Base-by-base conservation (phyloP, 2,797 vertebrate genomes). In the Fistularia tabacaria region DNA sequence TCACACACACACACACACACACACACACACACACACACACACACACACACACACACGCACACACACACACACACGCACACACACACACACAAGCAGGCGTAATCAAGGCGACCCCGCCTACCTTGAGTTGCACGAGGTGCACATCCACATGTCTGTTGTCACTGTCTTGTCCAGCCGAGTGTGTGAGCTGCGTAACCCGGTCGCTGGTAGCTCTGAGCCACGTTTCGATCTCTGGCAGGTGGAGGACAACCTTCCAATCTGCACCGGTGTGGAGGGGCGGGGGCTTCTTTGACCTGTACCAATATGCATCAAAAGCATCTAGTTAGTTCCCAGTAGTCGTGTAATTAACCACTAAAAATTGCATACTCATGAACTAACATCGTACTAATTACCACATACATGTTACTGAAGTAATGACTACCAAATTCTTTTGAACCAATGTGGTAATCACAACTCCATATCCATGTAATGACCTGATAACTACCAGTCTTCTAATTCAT, bases 171-270 rank as follows among this genome's bases (percentile, higher is more conserved):
- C 94, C 93, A 6, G 95, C 97, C 0, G 95, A 99, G 67, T 94
- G 90, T 9, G 95, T 94, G 51, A 99, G 94, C 64, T 94, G 94
- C 1, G 94, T 88, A 51, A 99, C 96, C 47, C 96, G 79, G 47
- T 93, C 93, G 0, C 93, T 91, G 0, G 95, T 95, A 76, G 88
- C 76, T 49, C 94, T 88, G 54, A 99, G 93, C 97, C 97, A 99
- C 8, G 91, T 97, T 85, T 99, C 94, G n/a, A 98, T 98, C 81
- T 99, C 96, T 0, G 97, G 97, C 49, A 99, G 82, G 77, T 98
- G 96, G 13, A 99, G 92, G 58, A 99, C 93, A 36, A 98, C 96
- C 88, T 98, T 97, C 97, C 97, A 99, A 74, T 99, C 96, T 0
- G 97, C 97, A 7, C 91, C 95, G 0, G 94, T 93, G 77, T 99